A percentile compares a stretch with the other conserved stretches of the same genome.
Conservation (phyloP, 2,113 vertebrate genomes). For the Sakesphorus luctuosus region DNA sequence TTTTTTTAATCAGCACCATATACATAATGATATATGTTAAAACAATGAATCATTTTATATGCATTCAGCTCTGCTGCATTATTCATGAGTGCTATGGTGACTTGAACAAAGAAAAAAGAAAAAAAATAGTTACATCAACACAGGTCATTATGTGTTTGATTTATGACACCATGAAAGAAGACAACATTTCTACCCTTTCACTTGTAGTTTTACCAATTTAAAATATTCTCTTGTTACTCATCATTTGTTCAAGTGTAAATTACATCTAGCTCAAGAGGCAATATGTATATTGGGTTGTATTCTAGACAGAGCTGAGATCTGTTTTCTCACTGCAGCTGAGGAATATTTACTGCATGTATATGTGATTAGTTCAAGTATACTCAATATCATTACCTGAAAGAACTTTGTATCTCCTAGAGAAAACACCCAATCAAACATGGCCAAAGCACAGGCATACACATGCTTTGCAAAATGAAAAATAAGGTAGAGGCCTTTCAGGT, state of each 20-base stretch:
- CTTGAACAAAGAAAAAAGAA: background rate
- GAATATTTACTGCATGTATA: background rate
- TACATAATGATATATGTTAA: background rate
- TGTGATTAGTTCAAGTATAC: background rate
- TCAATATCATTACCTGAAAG: background rate
- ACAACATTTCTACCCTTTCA: background rate
- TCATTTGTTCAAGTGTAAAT: background rate
- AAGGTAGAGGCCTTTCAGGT: background rate
- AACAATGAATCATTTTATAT: background rate
- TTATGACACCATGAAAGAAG: background rate
- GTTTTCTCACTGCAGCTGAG: background rate
- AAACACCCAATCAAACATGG: accelerated
- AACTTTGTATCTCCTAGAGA: background rate
- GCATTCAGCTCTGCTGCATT: background rate
- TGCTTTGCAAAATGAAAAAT: background rate
- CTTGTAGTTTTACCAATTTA: background rate
- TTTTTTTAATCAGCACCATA: background rate
- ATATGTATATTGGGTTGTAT: background rate
- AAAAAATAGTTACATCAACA: background rate
- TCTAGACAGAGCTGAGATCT: background rate
- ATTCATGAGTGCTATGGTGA: background rate
- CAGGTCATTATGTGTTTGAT: background rate
- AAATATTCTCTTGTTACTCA: background rate
- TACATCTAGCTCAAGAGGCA: background rate
- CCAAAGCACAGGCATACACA: background rate